Evolutionary conservation across 2,113 vertebrate genomes (phyloP).

Genomic region (Burhinus bistriatus): DNA sequence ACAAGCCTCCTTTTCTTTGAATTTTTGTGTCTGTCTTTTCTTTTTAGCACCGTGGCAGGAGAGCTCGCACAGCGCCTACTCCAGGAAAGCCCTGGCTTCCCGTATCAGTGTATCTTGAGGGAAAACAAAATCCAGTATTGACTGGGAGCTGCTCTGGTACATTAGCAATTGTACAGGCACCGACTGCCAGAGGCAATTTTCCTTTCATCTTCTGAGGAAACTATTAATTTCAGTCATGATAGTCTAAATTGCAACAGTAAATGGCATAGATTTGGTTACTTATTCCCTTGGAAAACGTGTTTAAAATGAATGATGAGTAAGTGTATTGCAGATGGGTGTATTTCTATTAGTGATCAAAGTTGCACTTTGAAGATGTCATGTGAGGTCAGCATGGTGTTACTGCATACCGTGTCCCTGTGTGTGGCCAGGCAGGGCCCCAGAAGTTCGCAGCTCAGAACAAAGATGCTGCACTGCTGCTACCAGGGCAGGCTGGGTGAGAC

Average conservation of each 20-base stretch:
- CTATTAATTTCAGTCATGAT: not conserved
- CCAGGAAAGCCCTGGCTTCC: not conserved
- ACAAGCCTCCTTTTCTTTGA: not conserved
- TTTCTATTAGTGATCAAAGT: not conserved
- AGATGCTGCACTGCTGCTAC: not conserved
- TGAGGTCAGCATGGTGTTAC: not conserved
- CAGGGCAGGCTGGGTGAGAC: not conserved
- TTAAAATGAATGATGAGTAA: not conserved
- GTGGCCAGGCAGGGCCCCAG: not conserved
- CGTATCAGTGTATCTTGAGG: not conserved
- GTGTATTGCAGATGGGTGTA: not conserved
- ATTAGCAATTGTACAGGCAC: not conserved
- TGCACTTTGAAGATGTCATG: not conserved
- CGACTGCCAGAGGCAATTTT: not conserved
- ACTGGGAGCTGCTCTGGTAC: not conserved
- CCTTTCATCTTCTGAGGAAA: not conserved
- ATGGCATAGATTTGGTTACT: not conserved
- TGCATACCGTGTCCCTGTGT: fast-evolving
- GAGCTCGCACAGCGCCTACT: fast-evolving
- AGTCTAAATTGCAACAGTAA: not conserved
- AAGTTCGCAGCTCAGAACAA: not conserved
- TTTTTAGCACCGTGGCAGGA: not conserved
- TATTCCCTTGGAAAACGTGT: not conserved
- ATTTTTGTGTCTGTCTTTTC: not conserved
- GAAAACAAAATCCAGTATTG: not conserved